Base-by-base conservation (phyloP, 2,888 invertebrate species). In the Cancer borealis region DNA sequence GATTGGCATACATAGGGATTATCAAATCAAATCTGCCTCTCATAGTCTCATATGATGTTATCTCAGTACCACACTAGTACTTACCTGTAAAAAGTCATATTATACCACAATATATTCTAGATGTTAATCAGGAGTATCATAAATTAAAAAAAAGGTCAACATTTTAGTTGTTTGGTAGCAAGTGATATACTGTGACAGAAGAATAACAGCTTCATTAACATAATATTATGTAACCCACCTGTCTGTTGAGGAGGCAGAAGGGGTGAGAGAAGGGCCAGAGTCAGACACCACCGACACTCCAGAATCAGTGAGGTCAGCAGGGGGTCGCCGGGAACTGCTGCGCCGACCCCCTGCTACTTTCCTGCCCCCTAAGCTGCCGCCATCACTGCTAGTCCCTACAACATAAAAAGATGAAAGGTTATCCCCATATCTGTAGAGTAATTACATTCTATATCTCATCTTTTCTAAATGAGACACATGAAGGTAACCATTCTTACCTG, bases 251-350 rank as follows among this genome's bases (percentile, higher is more conserved):
- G 95, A 93, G 10, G 96, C 95, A 87, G 94, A 93, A 12, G 95
- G 94, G 4, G 95, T 93, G 14, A 94, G 93, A 96, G 96, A 95
- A 30, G 97, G 97, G 12, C 97, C 97, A 95, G 98, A 98, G 93
- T 98, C 97, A 95, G 98, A 98, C 93, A 98, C 97, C 91, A 98
- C 98, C 94, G 98, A 98, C 39, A 98, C 98, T 90, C 98, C 98
- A 96, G 98, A 98, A 97, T 98, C 98, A 6, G 98, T 95, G 84
- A 95, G 94, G 39, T 95, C 95, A 17, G 95, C 95, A 21, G 95
- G 93, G n/a, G 95, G 93, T 12, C 95, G 94, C 12, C 95, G 93
- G 12, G 93, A 88, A 73, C 93, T 95, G 60, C 94, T 92, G 47
- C 95, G 84, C 88, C 94, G 92, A 45, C 94, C 91, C 66, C 93